These are phyloP conservation scores for Candidula unifasciata DNA, from an alignment of 2,888 invertebrate genomes.

Conservation along the genomic window DNA sequence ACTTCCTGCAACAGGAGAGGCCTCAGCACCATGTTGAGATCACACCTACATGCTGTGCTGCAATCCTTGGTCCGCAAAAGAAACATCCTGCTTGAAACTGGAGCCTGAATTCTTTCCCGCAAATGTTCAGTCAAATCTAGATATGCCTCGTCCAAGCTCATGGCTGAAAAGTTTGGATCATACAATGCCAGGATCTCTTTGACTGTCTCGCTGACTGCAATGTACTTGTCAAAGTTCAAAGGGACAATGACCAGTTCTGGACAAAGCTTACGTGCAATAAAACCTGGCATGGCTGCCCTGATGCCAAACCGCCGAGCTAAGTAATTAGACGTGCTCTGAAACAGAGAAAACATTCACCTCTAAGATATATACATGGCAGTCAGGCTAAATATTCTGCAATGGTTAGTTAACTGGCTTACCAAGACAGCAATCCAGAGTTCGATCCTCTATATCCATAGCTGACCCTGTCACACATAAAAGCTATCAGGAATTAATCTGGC, in stretches of 20 bases:
- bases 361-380: too few relatives aligned
- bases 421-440: too few relatives aligned
- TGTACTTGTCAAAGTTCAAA: constrained; percentile 80
- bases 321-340: constrained; percentile 82
- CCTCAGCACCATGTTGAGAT: constrained; percentile 49
- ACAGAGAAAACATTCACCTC: constrained; percentile 42
- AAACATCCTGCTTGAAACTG: constrained; percentile 64
- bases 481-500: too few relatives aligned
- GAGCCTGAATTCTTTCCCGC: constrained; percentile 59
- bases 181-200: constrained; percentile 79
- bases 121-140: constrained; percentile 80
- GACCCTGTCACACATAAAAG: too few relatives aligned
- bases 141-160: constrained; percentile 82
- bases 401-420: too few relatives aligned
- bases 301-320: constrained; percentile 81
- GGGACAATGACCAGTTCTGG: constrained; percentile 81
- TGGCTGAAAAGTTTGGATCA: constrained; percentile 79
- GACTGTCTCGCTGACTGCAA: constrained; percentile 77
- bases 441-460: too few relatives aligned
- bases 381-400: too few relatives aligned
- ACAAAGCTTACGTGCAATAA: constrained; percentile 82
- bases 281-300: constrained; percentile 83
- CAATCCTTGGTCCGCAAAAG: constrained; percentile 58
- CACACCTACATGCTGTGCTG: constrained; percentile 49
- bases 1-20: constrained; percentile 2